Evolutionary conservation across 2,888 invertebrate genomes (phyloP), one percentile per base, ranked within the genome.

Genomic region (Pristionchus japonicus): DNA sequence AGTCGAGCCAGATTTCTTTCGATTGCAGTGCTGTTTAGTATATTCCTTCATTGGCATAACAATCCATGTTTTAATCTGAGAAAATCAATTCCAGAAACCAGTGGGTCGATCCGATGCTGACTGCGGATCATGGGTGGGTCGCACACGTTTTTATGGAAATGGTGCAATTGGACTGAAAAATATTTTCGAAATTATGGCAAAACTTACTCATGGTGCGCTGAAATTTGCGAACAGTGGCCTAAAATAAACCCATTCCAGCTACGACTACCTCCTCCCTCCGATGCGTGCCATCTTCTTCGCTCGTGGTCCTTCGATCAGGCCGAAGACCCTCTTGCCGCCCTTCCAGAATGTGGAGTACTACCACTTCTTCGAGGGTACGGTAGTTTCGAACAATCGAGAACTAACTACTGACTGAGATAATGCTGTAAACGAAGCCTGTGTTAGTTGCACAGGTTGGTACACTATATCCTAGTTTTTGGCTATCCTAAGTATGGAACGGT

Each of bases 241-340:
- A 57, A 57, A 7, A 57, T 57, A 7, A 57, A 57, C 31, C 7
- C 64, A 3, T 3, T n/a, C 27, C 13, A 77, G 77, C 1, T 85
- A 85, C 64, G 85, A 85, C 31, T 85, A 85, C 64, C 23, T 85
- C 27, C 85, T 85, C 40, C 43, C 85, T 1, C 61, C 61, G n/a
- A 85, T 85, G 85, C 37, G 85, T 15, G 85, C 86, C 23, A 87
- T 87, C 43, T 87, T 87, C 87, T 87, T 57, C 87, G 87, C 87
- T 37, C 77, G 87, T 13, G 87, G 87, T 37, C 87, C 87, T 3
- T 80, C 80, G 3, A 87, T 87, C 80, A 9, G 40, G 0, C 87
- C 57, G 37, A 74, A 61, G 64, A 40, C 23, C 61, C 47, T 47
- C 2, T 27, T 87, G 47, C 77, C 77, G 3, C 77, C 87, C 43